These are phyloP conservation scores for Gymnocephalus cernua DNA, from an alignment of 2,113 vertebrate genomes.

Conservation along the genomic window DNA sequence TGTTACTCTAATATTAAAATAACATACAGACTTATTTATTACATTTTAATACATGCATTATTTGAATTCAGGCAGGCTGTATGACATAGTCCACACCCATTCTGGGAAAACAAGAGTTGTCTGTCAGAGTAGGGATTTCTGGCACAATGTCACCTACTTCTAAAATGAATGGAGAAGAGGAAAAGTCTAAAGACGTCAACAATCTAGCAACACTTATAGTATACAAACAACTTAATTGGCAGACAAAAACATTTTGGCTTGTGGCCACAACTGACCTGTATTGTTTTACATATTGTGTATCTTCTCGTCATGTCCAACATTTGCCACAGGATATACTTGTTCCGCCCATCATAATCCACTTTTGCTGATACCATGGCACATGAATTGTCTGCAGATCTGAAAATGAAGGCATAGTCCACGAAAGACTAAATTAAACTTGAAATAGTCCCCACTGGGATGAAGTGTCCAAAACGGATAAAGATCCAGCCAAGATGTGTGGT, in stretches of 20 bases:
- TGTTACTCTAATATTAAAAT: neutral
- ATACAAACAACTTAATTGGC: neutral
- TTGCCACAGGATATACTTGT: slow-evolving; percentile 11
- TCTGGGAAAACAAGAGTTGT: neutral
- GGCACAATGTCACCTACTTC: neutral
- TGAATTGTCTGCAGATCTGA: neutral
- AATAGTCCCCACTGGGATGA: neutral
- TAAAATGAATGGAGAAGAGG: neutral
- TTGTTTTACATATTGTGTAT: slow-evolving; percentile 32
- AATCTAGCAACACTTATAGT: neutral
- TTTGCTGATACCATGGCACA: slow-evolving; percentile 28
- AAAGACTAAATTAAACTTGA: slow-evolving; percentile 12
- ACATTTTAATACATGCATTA: neutral
- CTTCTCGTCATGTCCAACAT: slow-evolving; percentile 37
- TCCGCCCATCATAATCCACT: slow-evolving; percentile 46
- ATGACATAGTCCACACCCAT: neutral
- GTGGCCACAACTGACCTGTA: slow-evolving; percentile 59
- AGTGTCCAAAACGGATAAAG: slow-evolving; percentile 9
- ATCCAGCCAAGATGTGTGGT: slow-evolving; percentile 25
- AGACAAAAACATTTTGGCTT: neutral
- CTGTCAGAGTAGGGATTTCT: neutral
- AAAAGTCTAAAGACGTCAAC: neutral
- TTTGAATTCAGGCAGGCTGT: neutral
- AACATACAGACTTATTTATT: neutral
- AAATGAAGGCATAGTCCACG: slow-evolving; percentile 44